Evolutionary conservation across 2,797 vertebrate species (phyloP).

Genomic region (Mormyrus proboscirostris): DNA sequence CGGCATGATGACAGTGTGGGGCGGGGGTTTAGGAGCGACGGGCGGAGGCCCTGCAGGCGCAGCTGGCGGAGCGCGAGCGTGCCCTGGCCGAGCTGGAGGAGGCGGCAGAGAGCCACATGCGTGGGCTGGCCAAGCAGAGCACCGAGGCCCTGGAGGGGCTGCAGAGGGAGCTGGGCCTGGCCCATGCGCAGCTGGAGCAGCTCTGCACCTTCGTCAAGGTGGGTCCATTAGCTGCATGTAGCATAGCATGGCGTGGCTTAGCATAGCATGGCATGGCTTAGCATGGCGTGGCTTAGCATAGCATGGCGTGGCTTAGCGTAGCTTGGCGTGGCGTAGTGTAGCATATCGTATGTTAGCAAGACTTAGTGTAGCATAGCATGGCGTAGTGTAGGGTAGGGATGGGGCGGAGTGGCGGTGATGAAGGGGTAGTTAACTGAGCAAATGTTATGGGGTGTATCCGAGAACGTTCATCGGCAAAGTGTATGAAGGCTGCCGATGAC

Average conservation of each 20-base stretch:
- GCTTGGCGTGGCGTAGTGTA: neutral
- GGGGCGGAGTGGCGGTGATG: neutral
- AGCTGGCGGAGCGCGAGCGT: constrained; percentile 63
- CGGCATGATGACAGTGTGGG: neutral
- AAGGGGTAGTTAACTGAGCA: neutral
- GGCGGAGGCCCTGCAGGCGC: constrained; percentile 60
- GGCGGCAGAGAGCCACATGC: constrained; percentile 70
- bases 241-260: neutral
- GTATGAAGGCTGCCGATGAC: neutral
- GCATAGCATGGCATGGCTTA: neutral
- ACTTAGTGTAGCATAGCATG: no score
- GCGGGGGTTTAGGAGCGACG: constrained; percentile 60
- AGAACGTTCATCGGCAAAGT: neutral
- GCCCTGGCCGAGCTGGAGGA: constrained; percentile 68
- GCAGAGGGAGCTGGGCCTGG: constrained; percentile 65
- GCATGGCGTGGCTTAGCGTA: no score
- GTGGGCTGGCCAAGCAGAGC: constrained; percentile 72
- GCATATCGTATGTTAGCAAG: no score
- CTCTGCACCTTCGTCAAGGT: constrained; percentile 79
- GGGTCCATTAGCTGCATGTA: neutral
- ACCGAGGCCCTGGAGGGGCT: constrained; percentile 65
- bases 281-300: neutral
- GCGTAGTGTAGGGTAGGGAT: neutral
- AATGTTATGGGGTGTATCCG: neutral
- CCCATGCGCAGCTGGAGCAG: constrained; percentile 69